phyloP scores from a whole-genome alignment of 1,140 invertebrate genomes.

The Drosophila sechellia region DNA sequence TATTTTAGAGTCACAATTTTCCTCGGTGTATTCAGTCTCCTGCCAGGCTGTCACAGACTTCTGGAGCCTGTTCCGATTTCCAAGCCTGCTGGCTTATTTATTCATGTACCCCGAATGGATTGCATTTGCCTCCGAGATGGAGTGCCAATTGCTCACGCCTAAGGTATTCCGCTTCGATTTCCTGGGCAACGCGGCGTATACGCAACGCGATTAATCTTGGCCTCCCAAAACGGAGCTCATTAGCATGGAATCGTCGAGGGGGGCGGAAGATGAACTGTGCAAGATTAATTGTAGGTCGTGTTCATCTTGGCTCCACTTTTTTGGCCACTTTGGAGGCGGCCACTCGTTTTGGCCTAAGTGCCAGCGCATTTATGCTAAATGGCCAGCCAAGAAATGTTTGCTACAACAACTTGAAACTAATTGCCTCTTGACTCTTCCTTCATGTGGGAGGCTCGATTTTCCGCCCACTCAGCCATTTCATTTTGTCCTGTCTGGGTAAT shows the following conservation, averaged over 20 bases:
- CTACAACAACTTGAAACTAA: conserved; percentile 63
- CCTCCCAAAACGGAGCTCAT: conserved; percentile 17
- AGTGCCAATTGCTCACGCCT: conserved; percentile 68
- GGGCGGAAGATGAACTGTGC: conserved; percentile 11
- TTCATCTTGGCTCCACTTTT: conserved; percentile 21
- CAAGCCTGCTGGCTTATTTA: conserved; percentile 52
- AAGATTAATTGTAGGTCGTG: conserved; percentile 53
- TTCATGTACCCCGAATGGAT: conserved; percentile 30
- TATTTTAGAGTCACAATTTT: not conserved
- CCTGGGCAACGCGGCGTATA: conserved; percentile 51
- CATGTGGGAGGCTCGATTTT: conserved; percentile 13
- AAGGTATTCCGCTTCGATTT: conserved; percentile 43
- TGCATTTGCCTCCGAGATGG: conserved; percentile 51
- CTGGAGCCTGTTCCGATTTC: conserved; percentile 49
- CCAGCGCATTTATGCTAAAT: conserved; percentile 67
- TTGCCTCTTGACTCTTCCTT: conserved; percentile 50
- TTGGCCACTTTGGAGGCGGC: conserved; percentile 27
- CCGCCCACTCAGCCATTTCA: not conserved
- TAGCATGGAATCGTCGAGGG: conserved; percentile 20
- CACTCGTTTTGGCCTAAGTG: conserved; percentile 39
- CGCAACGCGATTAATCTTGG: conserved; percentile 70
- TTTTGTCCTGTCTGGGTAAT: conserved; percentile 28
- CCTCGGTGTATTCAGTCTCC: not conserved
- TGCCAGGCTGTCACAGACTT: conserved; percentile 62
- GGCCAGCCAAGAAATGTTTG: conserved; percentile 47